phyloP scores from a whole-genome alignment of 2,113 vertebrate genomes.

The Sinosuthora webbiana region DNA sequence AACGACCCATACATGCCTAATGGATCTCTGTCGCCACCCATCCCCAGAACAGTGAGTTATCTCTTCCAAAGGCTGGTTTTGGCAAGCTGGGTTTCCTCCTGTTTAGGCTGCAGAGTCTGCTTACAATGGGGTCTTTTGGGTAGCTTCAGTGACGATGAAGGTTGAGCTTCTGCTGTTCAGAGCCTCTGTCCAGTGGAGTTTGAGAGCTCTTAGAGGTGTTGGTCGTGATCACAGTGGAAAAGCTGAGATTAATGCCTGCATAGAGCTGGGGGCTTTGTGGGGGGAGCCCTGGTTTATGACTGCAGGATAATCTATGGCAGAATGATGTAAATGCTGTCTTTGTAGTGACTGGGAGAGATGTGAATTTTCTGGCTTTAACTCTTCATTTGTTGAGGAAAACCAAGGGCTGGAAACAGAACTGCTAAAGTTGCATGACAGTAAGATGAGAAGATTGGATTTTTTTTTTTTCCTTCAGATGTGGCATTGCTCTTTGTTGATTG shows the following conservation, averaged over 20 bases:
- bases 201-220: not conserved
- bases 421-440: not conserved
- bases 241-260: not conserved
- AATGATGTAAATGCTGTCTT: not conserved
- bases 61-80: not conserved
- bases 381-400: not conserved
- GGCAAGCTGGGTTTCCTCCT: conserved; percentile 23
- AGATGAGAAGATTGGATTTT: not conserved
- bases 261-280: not conserved
- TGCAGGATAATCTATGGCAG: not conserved
- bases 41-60: conserved; percentile 95
- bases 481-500: not conserved
- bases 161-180: not conserved
- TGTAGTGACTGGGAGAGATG: conserved; percentile 9
- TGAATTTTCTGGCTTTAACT: conserved; percentile 20
- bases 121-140: fast-evolving
- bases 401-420: not conserved
- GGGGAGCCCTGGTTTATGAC: not conserved
- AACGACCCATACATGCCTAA: conserved; percentile 96
- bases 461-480: not conserved
- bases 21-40: conserved; percentile 95
- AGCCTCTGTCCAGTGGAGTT: not conserved
- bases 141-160: not conserved
- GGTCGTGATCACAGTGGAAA: fast-evolving
- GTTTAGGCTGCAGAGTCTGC: not conserved